These are phyloP conservation scores for Chaetodon auriga DNA, from an alignment of 2,113 vertebrate genomes.

Conservation along the genomic window DNA sequence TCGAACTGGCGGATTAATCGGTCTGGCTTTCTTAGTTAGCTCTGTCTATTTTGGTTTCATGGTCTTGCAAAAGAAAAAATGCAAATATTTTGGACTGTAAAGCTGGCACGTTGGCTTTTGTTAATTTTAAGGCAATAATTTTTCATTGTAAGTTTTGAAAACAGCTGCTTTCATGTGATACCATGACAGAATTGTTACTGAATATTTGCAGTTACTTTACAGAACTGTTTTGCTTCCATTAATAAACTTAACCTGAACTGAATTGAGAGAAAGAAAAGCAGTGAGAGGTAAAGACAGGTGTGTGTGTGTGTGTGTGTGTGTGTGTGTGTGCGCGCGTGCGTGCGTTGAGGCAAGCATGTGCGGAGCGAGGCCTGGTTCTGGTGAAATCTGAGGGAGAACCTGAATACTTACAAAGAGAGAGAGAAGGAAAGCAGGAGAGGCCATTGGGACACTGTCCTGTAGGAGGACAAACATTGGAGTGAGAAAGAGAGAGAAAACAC, in stretches of 20 bases:
- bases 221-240: neutral
- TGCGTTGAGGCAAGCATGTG: slow-evolving; percentile 49
- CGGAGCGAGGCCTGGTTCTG: slow-evolving; percentile 65
- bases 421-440: slow-evolving; percentile 99
- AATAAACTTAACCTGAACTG: neutral
- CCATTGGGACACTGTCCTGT: slow-evolving; percentile 99
- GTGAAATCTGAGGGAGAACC: slow-evolving; percentile 75
- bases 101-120: too few relatives aligned
- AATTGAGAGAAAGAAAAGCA: slow-evolving; percentile 31
- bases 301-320: neutral
- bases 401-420: slow-evolving; percentile 99
- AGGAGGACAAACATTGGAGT: slow-evolving; percentile 95
- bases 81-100: too few relatives aligned
- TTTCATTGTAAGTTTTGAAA: neutral
- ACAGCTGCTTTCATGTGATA: neutral
- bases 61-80: too few relatives aligned
- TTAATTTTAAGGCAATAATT: neutral
- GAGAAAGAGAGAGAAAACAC: slow-evolving; percentile 83
- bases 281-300: slow-evolving; percentile 26
- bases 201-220: neutral
- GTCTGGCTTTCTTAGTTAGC: too few relatives aligned
- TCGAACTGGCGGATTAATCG: too few relatives aligned
- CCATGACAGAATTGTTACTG: neutral
- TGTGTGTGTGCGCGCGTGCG: too few relatives aligned
- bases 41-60: too few relatives aligned